Percentiles rank a stretch among this genome's conserved stretches.
These are phyloP conservation scores for Struthidea cinerea DNA, from an alignment of 2,113 vertebrate genomes.

Conservation along the genomic window DNA sequence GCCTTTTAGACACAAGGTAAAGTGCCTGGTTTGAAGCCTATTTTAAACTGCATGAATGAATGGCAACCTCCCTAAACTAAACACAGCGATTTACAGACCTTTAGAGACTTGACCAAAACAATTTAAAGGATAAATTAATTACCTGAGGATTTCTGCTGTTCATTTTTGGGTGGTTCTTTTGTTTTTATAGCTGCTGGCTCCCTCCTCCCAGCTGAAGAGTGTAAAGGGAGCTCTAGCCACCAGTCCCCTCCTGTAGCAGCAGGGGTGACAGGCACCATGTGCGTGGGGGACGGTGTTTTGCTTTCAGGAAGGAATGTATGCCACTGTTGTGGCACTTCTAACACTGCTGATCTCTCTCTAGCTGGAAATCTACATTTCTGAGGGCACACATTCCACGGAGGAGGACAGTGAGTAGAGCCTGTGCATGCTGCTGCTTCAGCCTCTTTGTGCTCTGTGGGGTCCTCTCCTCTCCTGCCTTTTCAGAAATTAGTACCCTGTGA, in stretches of 20 bases:
- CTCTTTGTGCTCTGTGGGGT: background rate
- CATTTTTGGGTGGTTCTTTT: background rate
- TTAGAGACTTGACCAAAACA: background rate
- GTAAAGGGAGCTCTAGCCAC: background rate
- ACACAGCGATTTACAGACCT: background rate
- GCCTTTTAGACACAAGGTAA: constrained; percentile 98
- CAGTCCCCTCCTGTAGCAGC: background rate
- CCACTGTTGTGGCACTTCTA: background rate
- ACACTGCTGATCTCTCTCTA: constrained; percentile 49
- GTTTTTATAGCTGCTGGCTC: background rate
- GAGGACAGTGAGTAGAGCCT: constrained; percentile 89
- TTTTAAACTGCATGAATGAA: background rate
- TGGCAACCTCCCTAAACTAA: background rate
- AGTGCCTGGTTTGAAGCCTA: background rate
- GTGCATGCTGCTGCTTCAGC: background rate
- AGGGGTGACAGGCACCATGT: no score
- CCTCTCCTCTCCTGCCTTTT: background rate
- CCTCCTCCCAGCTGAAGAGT: background rate
- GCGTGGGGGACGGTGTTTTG: background rate
- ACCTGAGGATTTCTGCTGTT: background rate
- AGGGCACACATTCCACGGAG: constrained; percentile 94
- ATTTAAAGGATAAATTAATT: no score
- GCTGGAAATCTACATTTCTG: constrained; percentile 97
- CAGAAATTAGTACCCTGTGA: rapidly evolving
- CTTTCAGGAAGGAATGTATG: background rate